These are phyloP conservation scores for Salvator merianae DNA, from an alignment of 2,113 vertebrate species.

Conservation along the genomic window DNA sequence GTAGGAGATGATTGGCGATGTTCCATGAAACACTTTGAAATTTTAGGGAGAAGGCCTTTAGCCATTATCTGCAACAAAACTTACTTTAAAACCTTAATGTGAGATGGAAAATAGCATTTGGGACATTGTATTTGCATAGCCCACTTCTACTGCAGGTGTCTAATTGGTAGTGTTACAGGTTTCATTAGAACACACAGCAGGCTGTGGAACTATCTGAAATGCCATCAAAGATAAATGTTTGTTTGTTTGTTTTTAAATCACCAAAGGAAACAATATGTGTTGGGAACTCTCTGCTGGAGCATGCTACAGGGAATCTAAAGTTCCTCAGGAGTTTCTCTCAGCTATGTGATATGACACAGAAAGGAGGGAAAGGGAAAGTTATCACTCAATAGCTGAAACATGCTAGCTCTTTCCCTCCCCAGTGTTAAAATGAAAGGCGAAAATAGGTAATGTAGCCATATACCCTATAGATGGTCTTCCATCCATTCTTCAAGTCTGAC, in stretches of 20 bases:
- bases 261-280: conserved; percentile 33
- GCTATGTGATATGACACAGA: neutral
- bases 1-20: conserved; percentile 34
- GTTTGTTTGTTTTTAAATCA: conserved; percentile 37
- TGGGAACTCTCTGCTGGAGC: conserved; percentile 12
- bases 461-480: no score
- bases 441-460: neutral
- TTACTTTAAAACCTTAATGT: conserved; percentile 62
- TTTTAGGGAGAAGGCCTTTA: conserved; percentile 43
- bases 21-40: conserved; percentile 21
- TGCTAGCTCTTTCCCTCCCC: neutral
- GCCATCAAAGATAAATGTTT: conserved; percentile 43
- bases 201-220: conserved; percentile 52
- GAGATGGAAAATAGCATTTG: conserved; percentile 54
- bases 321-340: neutral
- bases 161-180: conserved; percentile 59
- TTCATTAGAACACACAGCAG: conserved; percentile 63
- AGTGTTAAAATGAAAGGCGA: neutral
- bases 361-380: conserved; percentile 2
- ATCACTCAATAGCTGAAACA: neutral
- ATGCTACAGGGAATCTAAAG: neutral
- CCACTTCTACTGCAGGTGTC: conserved; percentile 60
- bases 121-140: conserved; percentile 54
- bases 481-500: neutral
- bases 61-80: conserved; percentile 52